A percentile compares a stretch with the other conserved stretches of the same genome.
phyloP scores from a whole-genome alignment of 1,140 invertebrate species.

The Helicorthomorpha holstii region DNA sequence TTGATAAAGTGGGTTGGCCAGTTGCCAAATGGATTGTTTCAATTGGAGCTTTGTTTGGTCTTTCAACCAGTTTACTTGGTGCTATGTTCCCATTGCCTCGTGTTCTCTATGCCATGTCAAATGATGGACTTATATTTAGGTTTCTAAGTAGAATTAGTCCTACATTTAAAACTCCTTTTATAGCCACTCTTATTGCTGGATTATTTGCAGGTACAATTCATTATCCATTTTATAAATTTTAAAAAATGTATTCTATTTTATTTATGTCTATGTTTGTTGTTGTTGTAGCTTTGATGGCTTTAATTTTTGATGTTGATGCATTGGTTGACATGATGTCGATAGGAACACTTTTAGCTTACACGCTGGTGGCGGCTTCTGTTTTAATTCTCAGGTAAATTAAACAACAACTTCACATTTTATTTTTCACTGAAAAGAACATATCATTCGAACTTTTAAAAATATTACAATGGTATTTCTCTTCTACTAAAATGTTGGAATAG shows the following conservation, averaged over 20 bases:
- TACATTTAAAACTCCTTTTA: slow-evolving; percentile 58
- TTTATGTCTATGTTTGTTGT: too few species aligned
- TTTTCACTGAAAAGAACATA: too few species aligned
- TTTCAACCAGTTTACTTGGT: slow-evolving; percentile 58
- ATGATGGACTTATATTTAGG: slow-evolving; percentile 67
- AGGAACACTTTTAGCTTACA: slow-evolving; percentile 80
- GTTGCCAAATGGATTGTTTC: slow-evolving; percentile 56
- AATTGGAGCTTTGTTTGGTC: slow-evolving; percentile 53
- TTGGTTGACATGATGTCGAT: slow-evolving; percentile 92
- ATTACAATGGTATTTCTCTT: background rate
- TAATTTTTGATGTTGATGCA: slow-evolving; percentile 68
- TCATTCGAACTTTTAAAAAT: background rate
- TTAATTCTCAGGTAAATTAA: slow-evolving; percentile 45
- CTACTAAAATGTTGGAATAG: too few species aligned
- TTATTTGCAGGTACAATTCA: slow-evolving; percentile 42
- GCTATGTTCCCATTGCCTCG: slow-evolving; percentile 78
- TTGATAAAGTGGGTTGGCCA: slow-evolving; percentile 45
- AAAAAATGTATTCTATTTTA: too few species aligned
- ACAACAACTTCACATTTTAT: too few species aligned
- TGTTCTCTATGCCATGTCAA: slow-evolving; percentile 76
- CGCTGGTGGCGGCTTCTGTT: slow-evolving; percentile 75
- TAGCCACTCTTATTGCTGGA: slow-evolving; percentile 67
- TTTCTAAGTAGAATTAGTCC: slow-evolving; percentile 42
- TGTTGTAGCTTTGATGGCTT: slow-evolving; percentile 57
- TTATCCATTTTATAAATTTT: background rate